Conservation (phyloP, 2,113 vertebrate species). For the Pica pica region DNA sequence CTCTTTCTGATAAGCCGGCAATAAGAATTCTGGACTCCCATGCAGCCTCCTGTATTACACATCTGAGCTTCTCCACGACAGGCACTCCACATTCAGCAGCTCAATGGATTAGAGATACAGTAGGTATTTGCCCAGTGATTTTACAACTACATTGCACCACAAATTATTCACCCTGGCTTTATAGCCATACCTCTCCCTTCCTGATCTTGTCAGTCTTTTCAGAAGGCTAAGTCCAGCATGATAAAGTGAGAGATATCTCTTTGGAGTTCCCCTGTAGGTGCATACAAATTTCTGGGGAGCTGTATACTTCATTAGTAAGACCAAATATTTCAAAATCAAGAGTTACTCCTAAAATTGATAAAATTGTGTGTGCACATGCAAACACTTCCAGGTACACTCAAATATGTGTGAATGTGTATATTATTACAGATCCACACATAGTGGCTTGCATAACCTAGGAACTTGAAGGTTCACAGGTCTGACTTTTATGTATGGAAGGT, state of each 20-base stretch:
- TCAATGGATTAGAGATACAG: not conserved
- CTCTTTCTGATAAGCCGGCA: not conserved
- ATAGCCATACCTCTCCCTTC: not conserved
- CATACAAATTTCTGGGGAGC: not conserved
- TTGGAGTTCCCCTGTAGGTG: not conserved
- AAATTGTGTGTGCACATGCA: not conserved
- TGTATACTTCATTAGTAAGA: not conserved
- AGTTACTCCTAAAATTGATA: not conserved
- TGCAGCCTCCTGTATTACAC: not conserved
- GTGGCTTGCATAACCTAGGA: not conserved
- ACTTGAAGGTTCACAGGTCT: not conserved
- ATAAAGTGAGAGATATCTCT: not conserved
- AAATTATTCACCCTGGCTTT: not conserved
- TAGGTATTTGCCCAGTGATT: not conserved
- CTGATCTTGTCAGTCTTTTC: not conserved
- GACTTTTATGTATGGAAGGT: not conserved
- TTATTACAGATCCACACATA: not conserved
- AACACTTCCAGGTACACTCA: not conserved
- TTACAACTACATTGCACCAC: not conserved
- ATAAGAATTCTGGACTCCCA: not conserved
- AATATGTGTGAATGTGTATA: not conserved
- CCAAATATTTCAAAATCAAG: not conserved
- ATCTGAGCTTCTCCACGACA: not conserved
- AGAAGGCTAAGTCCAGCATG: not conserved
- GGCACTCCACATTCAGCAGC: not conserved